Evolutionary conservation across 2,113 vertebrate species (phyloP).

Genomic region (Rhodinocichla rosea): DNA sequence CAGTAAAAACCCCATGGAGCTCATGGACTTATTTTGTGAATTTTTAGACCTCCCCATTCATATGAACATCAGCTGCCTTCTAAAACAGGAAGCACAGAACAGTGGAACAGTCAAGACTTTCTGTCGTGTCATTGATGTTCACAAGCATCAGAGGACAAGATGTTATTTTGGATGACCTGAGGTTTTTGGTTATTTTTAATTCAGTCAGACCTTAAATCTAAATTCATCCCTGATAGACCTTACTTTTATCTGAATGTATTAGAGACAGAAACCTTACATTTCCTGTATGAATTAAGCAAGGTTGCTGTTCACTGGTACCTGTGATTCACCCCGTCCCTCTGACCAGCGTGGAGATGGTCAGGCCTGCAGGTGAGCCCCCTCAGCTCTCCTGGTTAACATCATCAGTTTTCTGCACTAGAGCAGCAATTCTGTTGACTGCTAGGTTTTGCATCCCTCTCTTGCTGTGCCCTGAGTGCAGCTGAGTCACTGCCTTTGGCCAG

Average conservation of each 20-base stretch:
- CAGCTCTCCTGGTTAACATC: neutral
- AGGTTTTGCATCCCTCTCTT: neutral
- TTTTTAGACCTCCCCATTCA: neutral
- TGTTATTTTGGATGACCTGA: neutral
- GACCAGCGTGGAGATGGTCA: fast-evolving
- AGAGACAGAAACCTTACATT: neutral
- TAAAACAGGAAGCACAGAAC: neutral
- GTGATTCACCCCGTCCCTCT: neutral
- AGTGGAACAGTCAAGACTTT: neutral
- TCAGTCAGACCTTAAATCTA: neutral
- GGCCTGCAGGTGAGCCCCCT: neutral
- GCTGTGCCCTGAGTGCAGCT: neutral
- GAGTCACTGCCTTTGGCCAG: constrained; percentile 34
- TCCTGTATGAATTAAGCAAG: neutral
- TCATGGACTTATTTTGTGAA: neutral
- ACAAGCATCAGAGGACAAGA: neutral
- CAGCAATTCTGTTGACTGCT: neutral
- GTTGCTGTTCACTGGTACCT: neutral
- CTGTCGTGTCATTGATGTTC: neutral
- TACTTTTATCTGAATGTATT: neutral
- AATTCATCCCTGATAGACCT: neutral
- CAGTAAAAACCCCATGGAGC: neutral
- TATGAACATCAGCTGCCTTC: neutral
- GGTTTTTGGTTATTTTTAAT: neutral
- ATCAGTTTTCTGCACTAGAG: neutral